Base-by-base conservation (phyloP, 2,888 invertebrate genomes). In the Anthrax anthrax region DNA sequence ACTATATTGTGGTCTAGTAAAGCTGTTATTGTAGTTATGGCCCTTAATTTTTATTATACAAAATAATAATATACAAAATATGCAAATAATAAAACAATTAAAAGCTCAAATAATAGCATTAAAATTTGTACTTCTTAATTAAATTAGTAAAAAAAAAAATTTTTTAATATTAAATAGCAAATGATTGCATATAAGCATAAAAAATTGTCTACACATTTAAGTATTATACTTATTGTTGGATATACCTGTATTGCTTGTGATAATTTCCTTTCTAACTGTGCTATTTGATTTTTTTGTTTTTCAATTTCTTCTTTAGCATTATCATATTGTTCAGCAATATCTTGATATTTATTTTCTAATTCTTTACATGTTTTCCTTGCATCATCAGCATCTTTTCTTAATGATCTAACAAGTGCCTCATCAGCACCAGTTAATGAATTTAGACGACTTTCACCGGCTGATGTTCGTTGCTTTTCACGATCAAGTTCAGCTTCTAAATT, bases 401-500 rank as follows among this genome's bases (percentile, higher is more conserved):
- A 70, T 47, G 76, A 78, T 54, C 76, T 76, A 0, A 83, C 76
- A 38, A 84, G 65, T 55, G 75, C 74, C 59, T 79, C 78, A 55
- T 81, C 80, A 43, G 77, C 74, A 9, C 72, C 60, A 16, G 59
- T 56, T 18, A 63, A 55, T 49, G 61, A 56, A 46, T 61, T 59
- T 55, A 60, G 56, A 23, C 58, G 32, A 61, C 60, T 54, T 61
- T 59, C 2, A 63, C 62, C 42, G 12, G 71, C 57, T 72, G 71
- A 52, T 72, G 72, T 54, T 72, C 72, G 40, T 2, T 62, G 60
- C 40, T 76, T 73, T 60, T 82, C 81, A 56, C 84, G 80, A 49
- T 85, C 84, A 53, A 86, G 61, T 62, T 89, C 87, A 13, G 83
- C 82, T 69, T 89, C 87, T 54, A 89, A 70, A 59, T 86, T 86